These are phyloP conservation scores for Rynchops niger DNA, from an alignment of 2,113 vertebrate species.

Conservation along the genomic window DNA sequence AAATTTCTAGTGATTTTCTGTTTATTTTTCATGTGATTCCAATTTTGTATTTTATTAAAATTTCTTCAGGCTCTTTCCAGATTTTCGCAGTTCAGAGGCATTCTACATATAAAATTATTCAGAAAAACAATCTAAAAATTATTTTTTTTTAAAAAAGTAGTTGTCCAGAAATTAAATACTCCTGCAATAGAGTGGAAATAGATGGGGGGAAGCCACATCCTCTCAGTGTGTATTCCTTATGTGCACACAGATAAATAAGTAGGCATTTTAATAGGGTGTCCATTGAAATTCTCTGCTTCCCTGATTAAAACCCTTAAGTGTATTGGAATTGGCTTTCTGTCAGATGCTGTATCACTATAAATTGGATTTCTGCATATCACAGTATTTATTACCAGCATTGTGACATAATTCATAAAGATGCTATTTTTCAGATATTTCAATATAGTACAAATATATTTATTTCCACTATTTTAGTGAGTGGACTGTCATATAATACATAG, in stretches of 20 bases:
- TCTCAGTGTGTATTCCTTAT: not conserved
- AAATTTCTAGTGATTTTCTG: not conserved
- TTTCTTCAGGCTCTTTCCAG: not conserved
- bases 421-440: not conserved
- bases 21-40: not conserved
- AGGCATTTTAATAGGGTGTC: not conserved
- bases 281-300: not conserved
- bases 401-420: not conserved
- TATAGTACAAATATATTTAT: not conserved
- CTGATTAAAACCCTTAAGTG: not conserved
- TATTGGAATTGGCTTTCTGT: not conserved
- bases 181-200: not conserved
- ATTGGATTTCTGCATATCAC: not conserved
- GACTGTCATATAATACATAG: not conserved
- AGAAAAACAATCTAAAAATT: not conserved
- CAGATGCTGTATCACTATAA: not conserved
- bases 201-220: not conserved
- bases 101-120: not conserved
- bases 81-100: not conserved
- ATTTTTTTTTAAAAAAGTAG: not conserved
- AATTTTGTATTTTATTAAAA: not conserved
- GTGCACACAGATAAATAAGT: not conserved
- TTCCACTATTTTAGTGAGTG: not conserved
- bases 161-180: not conserved
- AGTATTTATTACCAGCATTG: not conserved